Evolutionary conservation across 2,797 vertebrate genomes (phyloP).

Genomic region (Argentina silus): DNA sequence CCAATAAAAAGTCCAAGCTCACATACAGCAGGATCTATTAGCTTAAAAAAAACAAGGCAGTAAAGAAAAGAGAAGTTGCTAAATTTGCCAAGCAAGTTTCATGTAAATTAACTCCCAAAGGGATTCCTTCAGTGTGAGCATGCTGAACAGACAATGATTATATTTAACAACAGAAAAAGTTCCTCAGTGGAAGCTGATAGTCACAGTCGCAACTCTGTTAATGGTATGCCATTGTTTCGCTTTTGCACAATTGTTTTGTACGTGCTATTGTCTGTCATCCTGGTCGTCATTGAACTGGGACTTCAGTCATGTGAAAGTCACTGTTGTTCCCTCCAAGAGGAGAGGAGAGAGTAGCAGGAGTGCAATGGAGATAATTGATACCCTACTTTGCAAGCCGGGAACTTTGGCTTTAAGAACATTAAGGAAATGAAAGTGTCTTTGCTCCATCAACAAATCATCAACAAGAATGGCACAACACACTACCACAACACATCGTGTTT

Average conservation of each 20-base stretch:
- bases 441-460: constrained; percentile 53
- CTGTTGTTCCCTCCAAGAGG: constrained; percentile 67
- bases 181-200: constrained; percentile 52
- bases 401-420: constrained; percentile 67
- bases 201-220: constrained; percentile 45
- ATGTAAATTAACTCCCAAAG: constrained; percentile 68
- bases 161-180: constrained; percentile 74
- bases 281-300: constrained; percentile 62
- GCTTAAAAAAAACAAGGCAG: constrained; percentile 51
- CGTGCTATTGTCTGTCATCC: constrained; percentile 69
- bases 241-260: constrained; percentile 63
- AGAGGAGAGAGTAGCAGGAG: constrained; percentile 43
- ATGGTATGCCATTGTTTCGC: constrained; percentile 59
- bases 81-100: constrained; percentile 69
- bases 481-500: constrained; percentile 34
- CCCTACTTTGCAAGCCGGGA: constrained; percentile 52
- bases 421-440: constrained; percentile 62
- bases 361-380: constrained; percentile 75
- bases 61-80: constrained; percentile 56
- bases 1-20: constrained; percentile 42
- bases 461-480: constrained; percentile 56
- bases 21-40: constrained; percentile 44
- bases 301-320: constrained; percentile 65
- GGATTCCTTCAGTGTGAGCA: constrained; percentile 59
- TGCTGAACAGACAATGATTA: constrained; percentile 74